These are phyloP conservation scores for Drosophila pectinifera DNA, from an alignment of 1,140 invertebrate species.

Conservation along the genomic window DNA sequence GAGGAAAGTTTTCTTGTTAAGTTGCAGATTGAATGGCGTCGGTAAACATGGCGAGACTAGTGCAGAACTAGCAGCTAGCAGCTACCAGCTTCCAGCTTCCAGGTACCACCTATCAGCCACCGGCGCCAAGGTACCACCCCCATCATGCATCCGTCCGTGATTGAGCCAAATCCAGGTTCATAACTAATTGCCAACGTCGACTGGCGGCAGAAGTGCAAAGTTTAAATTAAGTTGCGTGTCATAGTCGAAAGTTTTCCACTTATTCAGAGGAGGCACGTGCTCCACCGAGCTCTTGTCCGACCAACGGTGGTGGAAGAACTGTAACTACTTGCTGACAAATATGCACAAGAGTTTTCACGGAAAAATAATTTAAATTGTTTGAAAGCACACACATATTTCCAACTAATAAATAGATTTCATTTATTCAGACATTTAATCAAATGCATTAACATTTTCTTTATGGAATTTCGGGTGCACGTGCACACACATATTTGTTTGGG, in stretches of 20 bases:
- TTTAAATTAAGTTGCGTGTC: slow-evolving; percentile 79
- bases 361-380: too few relatives aligned
- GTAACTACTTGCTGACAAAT: neutral
- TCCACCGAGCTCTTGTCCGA: too few relatives aligned
- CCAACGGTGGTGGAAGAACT: neutral
- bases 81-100: too few relatives aligned
- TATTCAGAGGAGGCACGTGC: slow-evolving; percentile 45
- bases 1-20: slow-evolving; percentile 46
- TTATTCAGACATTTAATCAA: slow-evolving; percentile 38
- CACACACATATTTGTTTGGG: slow-evolving; percentile 22
- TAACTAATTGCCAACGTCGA: slow-evolving; percentile 68
- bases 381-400: neutral
- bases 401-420: slow-evolving; percentile 38
- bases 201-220: slow-evolving; percentile 46
- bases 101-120: too few relatives aligned
- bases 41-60: slow-evolving; percentile 36
- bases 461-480: slow-evolving; percentile 43
- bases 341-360: neutral
- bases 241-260: slow-evolving; percentile 70
- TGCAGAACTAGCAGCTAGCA: neutral
- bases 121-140: neutral
- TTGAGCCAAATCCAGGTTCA: slow-evolving; percentile 53
- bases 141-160: slow-evolving; percentile 6
- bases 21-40: slow-evolving; percentile 47
- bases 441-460: slow-evolving; percentile 40